Base-by-base conservation (phyloP, 2,113 vertebrate species). In the Tor tambroides region DNA sequence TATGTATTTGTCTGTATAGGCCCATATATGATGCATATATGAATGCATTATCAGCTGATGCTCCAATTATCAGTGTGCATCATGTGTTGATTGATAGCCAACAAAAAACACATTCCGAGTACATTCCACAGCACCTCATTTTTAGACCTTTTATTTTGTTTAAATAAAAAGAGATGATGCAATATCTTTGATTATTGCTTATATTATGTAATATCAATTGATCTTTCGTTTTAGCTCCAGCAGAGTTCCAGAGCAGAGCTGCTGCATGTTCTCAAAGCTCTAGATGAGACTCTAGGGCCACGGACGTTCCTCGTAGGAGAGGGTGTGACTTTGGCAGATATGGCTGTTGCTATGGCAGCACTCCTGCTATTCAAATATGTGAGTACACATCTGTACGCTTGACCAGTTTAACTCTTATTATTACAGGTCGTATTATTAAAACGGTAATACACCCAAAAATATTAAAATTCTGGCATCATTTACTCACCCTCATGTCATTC, bases 311-410 rank as follows among this genome's bases (percentile, higher is more conserved):
- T 98, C 87, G 97, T 96, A 0, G 96, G 96, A 61, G 97, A 98
- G 74, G 86, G 91, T 1, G 76, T 97, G 59, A 96, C 96, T 1
- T 87, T 98, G 92, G 97, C 96, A 1, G 97, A 98, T 84, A 93
- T 98, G 83, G 95, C 96, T 0, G 95, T 96, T 4, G 92, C 93
- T 32, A 92, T 95, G 3, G 95, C 96, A 51, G 89, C 96, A 85
- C 91, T 98, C 75, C 93, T 97, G 2, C 96, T 97, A 1, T 98
- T 96, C 84, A 96, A 95, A 94, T 96, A 97, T 5, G 97, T 98
- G 88, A 26, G 94, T 93, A 63, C 43, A 46, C 43, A 46, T 46
- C 11, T 46, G 43, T 46, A 41, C 8, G 8, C 41, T 15, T 35
- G 2, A 28, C 17, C 82, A 63, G 15, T 28, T 41, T 3, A 26